A percentile compares a stretch with the other conserved stretches of the same genome.
Conservation (phyloP, 1,140 invertebrate genomes). For the Neodiprion fabricii region DNA sequence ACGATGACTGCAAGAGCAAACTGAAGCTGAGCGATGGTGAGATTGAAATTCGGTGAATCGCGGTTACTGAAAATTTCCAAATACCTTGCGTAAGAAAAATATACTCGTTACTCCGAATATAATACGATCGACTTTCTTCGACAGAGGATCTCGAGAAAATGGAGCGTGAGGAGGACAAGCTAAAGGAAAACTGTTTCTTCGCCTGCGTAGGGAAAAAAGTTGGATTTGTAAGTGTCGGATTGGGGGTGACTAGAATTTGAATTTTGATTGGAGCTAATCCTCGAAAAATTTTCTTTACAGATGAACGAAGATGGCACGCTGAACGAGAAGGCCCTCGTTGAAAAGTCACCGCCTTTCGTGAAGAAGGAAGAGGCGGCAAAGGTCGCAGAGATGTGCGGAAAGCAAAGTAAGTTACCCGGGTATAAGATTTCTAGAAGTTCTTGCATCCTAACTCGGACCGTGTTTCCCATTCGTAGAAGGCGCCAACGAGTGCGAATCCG, state of each 20-base stretch:
- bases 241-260: no score
- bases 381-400: neutral
- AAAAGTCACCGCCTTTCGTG: neutral
- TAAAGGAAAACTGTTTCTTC: neutral
- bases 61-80: neutral
- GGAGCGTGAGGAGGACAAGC: neutral
- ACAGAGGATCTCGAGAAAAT: neutral
- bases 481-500: neutral
- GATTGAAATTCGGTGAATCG: neutral
- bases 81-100: neutral
- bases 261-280: no score
- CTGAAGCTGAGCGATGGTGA: neutral
- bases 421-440: neutral
- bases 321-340: neutral
- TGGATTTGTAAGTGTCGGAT: neutral
- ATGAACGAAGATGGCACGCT: neutral
- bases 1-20: conserved; percentile 4
- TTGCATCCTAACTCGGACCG: neutral
- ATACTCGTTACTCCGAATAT: neutral
- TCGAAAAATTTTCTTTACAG: neutral
- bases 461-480: neutral
- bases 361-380: neutral
- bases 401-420: neutral
- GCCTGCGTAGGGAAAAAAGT: neutral
- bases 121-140: neutral